Conservation (phyloP, 2,113 vertebrate genomes). For the Scophthalmus maximus region DNA sequence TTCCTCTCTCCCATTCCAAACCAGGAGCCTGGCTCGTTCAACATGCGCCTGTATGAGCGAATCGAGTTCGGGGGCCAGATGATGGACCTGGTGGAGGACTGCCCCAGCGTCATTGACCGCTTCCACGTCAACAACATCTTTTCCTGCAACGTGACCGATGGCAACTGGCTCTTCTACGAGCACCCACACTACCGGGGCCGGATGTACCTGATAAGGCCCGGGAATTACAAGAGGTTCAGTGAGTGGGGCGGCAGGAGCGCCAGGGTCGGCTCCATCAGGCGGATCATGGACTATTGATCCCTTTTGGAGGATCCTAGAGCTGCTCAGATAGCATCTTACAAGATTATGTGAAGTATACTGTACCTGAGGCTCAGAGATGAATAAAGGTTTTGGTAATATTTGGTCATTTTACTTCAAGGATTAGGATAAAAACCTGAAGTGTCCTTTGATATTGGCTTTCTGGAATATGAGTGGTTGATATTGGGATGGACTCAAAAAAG, state of each 20-base stretch:
- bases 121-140: conserved; percentile 73
- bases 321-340: background rate
- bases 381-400: no score
- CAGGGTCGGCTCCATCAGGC: conserved; percentile 76
- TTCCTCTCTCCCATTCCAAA: background rate
- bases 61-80: conserved; percentile 76
- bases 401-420: no score
- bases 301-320: background rate
- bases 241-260: conserved; percentile 76
- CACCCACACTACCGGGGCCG: conserved; percentile 71
- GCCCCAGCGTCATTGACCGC: conserved; percentile 66
- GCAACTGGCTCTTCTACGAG: conserved; percentile 80
- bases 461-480: background rate
- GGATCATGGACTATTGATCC: conserved; percentile 66
- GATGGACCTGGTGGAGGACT: conserved; percentile 76
- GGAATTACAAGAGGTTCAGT: conserved; percentile 78
- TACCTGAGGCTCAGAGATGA: background rate
- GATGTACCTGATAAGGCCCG: conserved; percentile 76
- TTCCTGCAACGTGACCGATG: conserved; percentile 76
- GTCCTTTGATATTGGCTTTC: no score
- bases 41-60: conserved; percentile 70
- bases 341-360: background rate
- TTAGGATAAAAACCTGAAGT: no score
- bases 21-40: conserved; percentile 56
- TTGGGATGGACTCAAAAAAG: background rate